phyloP scores from a whole-genome alignment of 1,140 invertebrate genomes.

The Drosophila biarmipes region DNA sequence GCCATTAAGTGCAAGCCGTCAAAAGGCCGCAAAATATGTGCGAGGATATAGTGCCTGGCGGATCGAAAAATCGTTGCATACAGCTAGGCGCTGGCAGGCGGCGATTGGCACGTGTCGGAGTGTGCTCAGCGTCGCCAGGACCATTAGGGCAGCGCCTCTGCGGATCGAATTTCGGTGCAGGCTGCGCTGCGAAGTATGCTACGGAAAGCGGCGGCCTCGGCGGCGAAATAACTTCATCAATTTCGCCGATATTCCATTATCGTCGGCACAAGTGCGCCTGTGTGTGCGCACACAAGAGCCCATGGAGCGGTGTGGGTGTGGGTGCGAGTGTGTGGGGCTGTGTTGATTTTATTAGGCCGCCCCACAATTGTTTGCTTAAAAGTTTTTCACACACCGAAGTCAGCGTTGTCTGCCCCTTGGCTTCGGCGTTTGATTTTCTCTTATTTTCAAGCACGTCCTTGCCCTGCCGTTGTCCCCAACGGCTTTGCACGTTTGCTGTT shows the following conservation, averaged over 20 bases:
- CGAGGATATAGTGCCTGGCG: conserved; percentile 14
- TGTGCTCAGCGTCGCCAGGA: conserved; percentile 48
- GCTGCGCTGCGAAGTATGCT: conserved; percentile 34
- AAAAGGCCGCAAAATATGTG: conserved; percentile 16
- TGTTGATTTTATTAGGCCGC: conserved; percentile 73
- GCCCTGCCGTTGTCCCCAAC: conserved; percentile 63
- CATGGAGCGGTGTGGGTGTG: background rate
- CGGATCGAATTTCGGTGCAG: conserved; percentile 61
- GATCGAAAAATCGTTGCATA: conserved; percentile 51
- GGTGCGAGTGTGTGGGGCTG: conserved; percentile 9
- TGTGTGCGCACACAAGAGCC: conserved; percentile 39
- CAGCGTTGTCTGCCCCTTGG: conserved; percentile 48
- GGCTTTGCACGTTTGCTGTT: conserved; percentile 81
- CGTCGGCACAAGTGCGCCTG: conserved; percentile 26
- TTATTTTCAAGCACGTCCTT: conserved; percentile 58
- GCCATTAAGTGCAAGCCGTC: conserved; percentile 56
- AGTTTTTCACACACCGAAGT: conserved; percentile 64
- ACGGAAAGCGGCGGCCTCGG: conserved; percentile 13
- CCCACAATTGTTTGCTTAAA: conserved; percentile 76
- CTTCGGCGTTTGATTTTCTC: conserved; percentile 51
- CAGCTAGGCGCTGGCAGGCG: conserved; percentile 22
- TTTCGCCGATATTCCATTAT: conserved; percentile 51
- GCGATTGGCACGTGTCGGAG: conserved; percentile 37
- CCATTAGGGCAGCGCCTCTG: conserved; percentile 52
- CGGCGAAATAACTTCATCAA: conserved; percentile 58